phyloP scores from a whole-genome alignment of 2,113 vertebrate species.

The Archocentrus centrarchus region DNA sequence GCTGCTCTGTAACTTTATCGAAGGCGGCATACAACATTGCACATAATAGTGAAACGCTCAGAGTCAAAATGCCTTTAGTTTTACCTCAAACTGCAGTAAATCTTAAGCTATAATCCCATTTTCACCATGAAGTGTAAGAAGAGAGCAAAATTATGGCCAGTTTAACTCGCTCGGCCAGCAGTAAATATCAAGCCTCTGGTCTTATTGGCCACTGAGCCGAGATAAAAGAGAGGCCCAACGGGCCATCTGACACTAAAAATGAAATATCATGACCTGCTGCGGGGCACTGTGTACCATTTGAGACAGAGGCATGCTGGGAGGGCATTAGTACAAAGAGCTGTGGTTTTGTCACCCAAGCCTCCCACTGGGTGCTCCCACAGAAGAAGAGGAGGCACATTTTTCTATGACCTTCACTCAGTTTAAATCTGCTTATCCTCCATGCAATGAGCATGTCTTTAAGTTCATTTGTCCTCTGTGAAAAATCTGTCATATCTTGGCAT shows the following conservation, averaged over 20 bases:
- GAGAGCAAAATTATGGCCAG: slow-evolving; percentile 17
- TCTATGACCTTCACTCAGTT: slow-evolving; percentile 23
- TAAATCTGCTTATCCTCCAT: slow-evolving; percentile 14
- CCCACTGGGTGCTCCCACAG: slow-evolving; percentile 38
- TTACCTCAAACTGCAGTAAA: slow-evolving; percentile 23
- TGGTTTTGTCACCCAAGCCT: slow-evolving; percentile 54
- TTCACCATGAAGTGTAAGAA: slow-evolving; percentile 13
- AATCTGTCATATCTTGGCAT: neutral
- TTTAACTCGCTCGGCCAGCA: slow-evolving; percentile 60
- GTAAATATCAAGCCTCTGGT: slow-evolving; percentile 69
- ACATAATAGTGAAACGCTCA: neutral
- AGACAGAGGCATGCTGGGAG: slow-evolving; percentile 60
- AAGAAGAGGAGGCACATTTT: slow-evolving; percentile 10
- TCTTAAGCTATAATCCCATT: slow-evolving; percentile 14
- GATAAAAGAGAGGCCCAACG: slow-evolving; percentile 62
- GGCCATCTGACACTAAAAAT: slow-evolving; percentile 61
- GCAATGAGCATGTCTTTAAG: neutral
- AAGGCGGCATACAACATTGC: neutral
- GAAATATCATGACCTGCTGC: slow-evolving; percentile 66
- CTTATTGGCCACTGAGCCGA: slow-evolving; percentile 46
- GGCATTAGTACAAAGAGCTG: slow-evolving; percentile 67
- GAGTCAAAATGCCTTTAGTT: neutral
- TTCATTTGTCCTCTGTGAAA: neutral
- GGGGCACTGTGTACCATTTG: slow-evolving; percentile 46
- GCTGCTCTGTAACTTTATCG: slow-evolving; percentile 4